Evolutionary conservation across 2,888 invertebrate genomes (phyloP), one percentile per base, ranked within the genome.

Genomic region (Colletes collaris): DNA sequence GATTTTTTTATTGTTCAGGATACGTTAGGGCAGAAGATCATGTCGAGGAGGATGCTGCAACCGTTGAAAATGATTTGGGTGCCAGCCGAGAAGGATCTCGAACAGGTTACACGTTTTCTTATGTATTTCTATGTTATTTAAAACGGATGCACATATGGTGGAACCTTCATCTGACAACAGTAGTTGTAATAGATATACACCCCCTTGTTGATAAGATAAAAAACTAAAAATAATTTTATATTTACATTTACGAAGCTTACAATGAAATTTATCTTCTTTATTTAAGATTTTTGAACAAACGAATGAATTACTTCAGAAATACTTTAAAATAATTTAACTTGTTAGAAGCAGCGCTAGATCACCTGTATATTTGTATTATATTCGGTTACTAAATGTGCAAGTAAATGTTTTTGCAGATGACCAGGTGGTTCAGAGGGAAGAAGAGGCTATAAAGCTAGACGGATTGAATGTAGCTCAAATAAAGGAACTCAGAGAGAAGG

Each of bases 391-490:
- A 13, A 16, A 63, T 27, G 49, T 19, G 3, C n/a, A 10, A 27
- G 60, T 49, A 11, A 19, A 11, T 58, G 0, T 56, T n/a, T 44
- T 69, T 49, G 1, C 92, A 96, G 99, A 99, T 94, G 97, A 98
- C 93, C 98, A 99, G 93, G 96, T 96, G 5, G 95, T 98, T 55
- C 94, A 96, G 91, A 96, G 99, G 86, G 99, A 99, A 93, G 99
- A 98, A 93, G 99, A 99, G 94, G 98, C 99, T 0, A 99, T 99
- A 87, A 97, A 98, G 91, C 94, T 99, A 70, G 99, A 99, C 94
- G 98, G 97, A 3, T 94, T 99, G 76, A 99, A 97, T 94, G 98
- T 98, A 19, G 97, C 98, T 19, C 98, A 99, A 94, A 94, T 98
- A 92, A 97, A 97, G 88, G 98, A 99, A 94, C 93, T 99, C 59